Evolutionary conservation across 2,888 invertebrate genomes (phyloP), one percentile per base, ranked within the genome.

Genomic region (Pseudanteris insignis): DNA sequence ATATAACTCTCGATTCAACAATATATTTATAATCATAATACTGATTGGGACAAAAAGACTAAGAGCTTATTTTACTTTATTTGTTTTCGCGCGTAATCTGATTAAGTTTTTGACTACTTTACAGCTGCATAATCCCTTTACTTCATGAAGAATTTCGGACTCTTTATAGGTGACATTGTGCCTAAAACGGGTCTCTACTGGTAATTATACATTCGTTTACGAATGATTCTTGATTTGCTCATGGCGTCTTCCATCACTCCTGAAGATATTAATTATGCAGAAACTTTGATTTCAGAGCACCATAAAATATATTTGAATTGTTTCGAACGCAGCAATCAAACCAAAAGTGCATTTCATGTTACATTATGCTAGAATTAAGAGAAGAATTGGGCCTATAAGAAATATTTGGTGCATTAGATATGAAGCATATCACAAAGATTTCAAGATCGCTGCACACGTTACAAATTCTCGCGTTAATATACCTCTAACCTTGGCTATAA

Each of bases 361-460:
- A 11, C 48, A 48, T 40, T 51, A 29, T 34, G 8, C 5, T n/a
- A n/a, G 28, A 36, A 36, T 29, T 4, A 53, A 43, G 1, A 8
- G 7, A 13, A 2, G 12, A 5, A 9, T 53, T 10, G 53, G 53
- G 1, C 44, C 53, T 1, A 14, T 53, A 10, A 14, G n/a, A 21
- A 43, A 53, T 18, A 18, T 53, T 24, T 43, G 30, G 28, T 36
- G 24, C n/a, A 43, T 53, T 43, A 18, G 53, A 1, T 4, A 1
- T 10, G 40, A 53, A 24, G 36, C 43, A 5, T 43, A 53, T 30
- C 53, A 53, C 10, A 29, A 37, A 53, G 7, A 25, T 13, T 34
- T 13, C 0, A 53, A 53, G 43, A 30, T 37, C 7, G 10, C 1
- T 10, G 53, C 43, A 7, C 44, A 36, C 14, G 10, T 41, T 14